A percentile compares a stretch with the other conserved stretches of the same genome.
These are phyloP conservation scores for Ridgeia piscesae DNA, from an alignment of 1,140 invertebrate species.

Conservation along the genomic window DNA sequence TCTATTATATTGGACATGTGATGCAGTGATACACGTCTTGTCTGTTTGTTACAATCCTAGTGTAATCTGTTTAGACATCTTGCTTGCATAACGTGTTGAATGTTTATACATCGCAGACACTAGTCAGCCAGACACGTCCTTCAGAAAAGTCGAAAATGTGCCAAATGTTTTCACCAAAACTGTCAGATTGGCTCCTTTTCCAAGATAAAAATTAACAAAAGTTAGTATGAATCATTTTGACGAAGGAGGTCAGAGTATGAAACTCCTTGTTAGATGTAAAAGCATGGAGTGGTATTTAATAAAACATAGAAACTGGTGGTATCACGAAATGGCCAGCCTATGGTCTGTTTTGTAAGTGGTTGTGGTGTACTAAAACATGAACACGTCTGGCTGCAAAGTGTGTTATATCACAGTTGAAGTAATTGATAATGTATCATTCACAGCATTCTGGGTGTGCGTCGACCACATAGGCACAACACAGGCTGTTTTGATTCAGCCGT, in stretches of 20 bases:
- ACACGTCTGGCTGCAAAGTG: not conserved
- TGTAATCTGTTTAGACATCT: not conserved
- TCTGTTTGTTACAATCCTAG: too few species aligned
- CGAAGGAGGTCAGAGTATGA: not conserved
- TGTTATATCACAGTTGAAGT: not conserved
- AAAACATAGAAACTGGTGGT: not conserved
- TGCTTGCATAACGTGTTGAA: not conserved
- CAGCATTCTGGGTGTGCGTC: not conserved
- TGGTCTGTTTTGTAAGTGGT: not conserved
- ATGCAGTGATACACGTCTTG: too few species aligned
- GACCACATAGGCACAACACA: not conserved
- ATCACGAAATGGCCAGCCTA: not conserved
- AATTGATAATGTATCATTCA: not conserved
- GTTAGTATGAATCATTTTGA: not conserved
- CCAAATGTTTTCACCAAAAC: not conserved
- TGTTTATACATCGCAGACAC: not conserved
- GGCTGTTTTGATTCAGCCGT: not conserved
- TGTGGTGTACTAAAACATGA: not conserved
- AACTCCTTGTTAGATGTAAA: not conserved
- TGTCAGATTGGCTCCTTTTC: not conserved
- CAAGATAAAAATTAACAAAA: not conserved
- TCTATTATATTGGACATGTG: too few species aligned
- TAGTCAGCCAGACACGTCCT: not conserved
- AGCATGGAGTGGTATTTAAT: not conserved
- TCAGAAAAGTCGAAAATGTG: not conserved